These are phyloP conservation scores for Parazoanthus atlanticus DNA, from an alignment of 92 coral and sea anemone species.

Conservation along the genomic window DNA sequence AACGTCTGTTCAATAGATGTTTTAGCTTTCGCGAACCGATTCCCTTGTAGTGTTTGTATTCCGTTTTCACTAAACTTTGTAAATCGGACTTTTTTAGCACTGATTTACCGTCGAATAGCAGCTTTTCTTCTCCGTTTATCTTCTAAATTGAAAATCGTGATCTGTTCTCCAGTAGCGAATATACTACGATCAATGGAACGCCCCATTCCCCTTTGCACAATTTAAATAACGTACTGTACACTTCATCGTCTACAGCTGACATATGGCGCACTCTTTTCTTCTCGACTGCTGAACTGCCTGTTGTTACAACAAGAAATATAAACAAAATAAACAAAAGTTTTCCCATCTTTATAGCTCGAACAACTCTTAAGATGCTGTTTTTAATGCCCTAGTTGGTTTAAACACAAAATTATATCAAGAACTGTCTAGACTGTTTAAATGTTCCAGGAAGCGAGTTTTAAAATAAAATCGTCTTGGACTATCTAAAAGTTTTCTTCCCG, in stretches of 20 bases:
- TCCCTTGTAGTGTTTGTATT: constrained; percentile 47
- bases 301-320: background rate
- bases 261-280: constrained; percentile 7
- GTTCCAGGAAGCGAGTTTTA: no score
- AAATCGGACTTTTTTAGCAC: constrained; percentile 34
- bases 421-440: no score
- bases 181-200: constrained; percentile 30
- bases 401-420: no score
- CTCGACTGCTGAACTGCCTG: background rate
- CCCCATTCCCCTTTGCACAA: constrained; percentile 21
- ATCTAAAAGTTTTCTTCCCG: background rate
- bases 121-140: no score
- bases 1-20: constrained; percentile 22
- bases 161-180: constrained; percentile 10
- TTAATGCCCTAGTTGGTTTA: no score
- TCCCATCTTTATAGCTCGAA: background rate
- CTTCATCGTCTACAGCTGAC: constrained; percentile 20
- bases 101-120: no score
- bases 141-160: background rate
- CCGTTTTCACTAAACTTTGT: constrained; percentile 31
- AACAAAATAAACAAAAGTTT: background rate
- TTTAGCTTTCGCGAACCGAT: constrained; percentile 41
- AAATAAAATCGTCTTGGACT: background rate
- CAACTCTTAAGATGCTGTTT: background rate
- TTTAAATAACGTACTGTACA: background rate